Evolutionary conservation across 2,113 vertebrate species (phyloP).

Genomic region (Dascyllus trimaculatus): DNA sequence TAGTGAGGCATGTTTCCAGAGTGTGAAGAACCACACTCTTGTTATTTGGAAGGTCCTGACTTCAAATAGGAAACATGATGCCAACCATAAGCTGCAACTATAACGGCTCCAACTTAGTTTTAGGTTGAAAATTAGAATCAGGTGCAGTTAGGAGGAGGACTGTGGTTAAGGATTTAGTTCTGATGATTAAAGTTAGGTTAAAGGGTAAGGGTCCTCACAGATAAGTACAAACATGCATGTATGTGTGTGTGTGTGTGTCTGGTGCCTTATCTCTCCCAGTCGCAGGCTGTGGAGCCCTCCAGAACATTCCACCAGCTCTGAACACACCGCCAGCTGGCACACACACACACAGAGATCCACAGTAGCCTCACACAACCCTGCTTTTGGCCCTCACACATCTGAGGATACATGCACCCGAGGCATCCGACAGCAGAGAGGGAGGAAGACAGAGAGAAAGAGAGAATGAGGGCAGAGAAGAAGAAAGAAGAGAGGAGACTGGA

Average conservation of each 20-base stretch:
- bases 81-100: neutral
- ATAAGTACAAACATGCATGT: conserved; percentile 3
- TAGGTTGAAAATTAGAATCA: neutral
- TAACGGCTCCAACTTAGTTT: neutral
- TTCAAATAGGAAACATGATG: neutral
- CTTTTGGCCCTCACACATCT: conserved; percentile 72
- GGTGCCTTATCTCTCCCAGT: conserved; percentile 73
- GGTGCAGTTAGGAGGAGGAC: neutral
- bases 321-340: conserved; percentile 72
- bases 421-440: conserved; percentile 29
- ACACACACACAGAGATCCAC: conserved; percentile 41
- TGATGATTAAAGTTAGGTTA: neutral
- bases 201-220: conserved; percentile 5
- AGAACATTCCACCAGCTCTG: conserved; percentile 78
- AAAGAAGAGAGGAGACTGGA: conserved; percentile 10
- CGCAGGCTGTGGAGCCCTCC: conserved; percentile 68
- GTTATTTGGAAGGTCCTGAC: neutral
- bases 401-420: conserved; percentile 69
- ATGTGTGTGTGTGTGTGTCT: conserved; percentile 50
- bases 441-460: conserved; percentile 25
- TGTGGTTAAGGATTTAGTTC: neutral
- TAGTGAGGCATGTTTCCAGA: neutral
- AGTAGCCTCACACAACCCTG: conserved; percentile 65
- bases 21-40: neutral
- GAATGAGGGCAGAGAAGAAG: conserved; percentile 57